Base-by-base conservation (phyloP, 2,888 invertebrate genomes). In the Drosophila prolongata region DNA sequence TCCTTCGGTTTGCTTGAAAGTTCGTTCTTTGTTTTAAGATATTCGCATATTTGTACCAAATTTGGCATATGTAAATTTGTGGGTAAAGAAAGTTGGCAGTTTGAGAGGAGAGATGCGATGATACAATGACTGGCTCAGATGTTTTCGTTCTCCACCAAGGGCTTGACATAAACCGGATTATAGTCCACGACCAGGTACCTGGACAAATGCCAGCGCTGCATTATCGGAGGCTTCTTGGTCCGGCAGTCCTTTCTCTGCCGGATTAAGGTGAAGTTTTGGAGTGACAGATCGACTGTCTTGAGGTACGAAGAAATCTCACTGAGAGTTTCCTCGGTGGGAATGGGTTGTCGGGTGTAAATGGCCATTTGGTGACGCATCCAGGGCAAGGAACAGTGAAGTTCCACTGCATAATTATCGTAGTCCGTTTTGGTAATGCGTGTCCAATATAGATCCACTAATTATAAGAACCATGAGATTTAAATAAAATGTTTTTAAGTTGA, bases 21-120 rank as follows among this genome's bases (percentile, higher is more conserved):
- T 13, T 55, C 30, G 11, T 14, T 54, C 42, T 46, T 42, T 43
- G 46, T 44, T 54, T 54, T 67, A 46, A 52, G 49, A 35, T 27
- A 64, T 64, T 72, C 57, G 78, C 86, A 85, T 79, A 68, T 67
- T 62, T 64, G 42, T 65, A 62, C 73, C 73, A 60, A 66, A 42
- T 73, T 73, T 66, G 71, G 72, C 66, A 38, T 74, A 85, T 85
- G 86, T 71, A 72, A 85, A 82, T 85, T 65, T 72, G 13, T 35
- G 58, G 52, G 44, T 13, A 73, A 81, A 84, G 82, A 82, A 85
- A 82, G 82, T 82, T 79, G 54, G 35, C 44, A 38, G 56, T n/a
- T 47, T 43, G 55, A 24, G 37, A 68, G 30, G 13, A 53, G 56
- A 50, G 46, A 53, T 56, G 40, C 34, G 37, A 37, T 24, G 37